Conservation (phyloP, 2,888 invertebrate genomes). For the Trachelus tabidus region DNA sequence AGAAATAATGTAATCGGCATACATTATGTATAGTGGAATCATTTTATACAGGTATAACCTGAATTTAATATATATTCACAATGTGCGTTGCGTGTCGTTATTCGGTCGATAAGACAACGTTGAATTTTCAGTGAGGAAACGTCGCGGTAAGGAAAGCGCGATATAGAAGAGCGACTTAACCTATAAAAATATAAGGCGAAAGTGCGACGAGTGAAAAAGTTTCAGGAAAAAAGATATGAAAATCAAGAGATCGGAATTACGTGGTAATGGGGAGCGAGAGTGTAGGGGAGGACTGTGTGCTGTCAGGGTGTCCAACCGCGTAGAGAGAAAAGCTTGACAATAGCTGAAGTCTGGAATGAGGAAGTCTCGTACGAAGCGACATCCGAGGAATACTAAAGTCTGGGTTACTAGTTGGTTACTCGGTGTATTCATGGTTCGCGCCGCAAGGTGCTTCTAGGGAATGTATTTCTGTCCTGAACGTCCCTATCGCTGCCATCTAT, state of each 20-base stretch:
- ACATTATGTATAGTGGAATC: neutral
- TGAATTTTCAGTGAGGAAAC: neutral
- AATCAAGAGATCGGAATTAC: neutral
- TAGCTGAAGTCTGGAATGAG: constrained; percentile 57
- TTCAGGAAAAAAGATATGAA: neutral
- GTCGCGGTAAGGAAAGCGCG: neutral
- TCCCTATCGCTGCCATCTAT: neutral
- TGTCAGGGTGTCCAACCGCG: constrained; percentile 10
- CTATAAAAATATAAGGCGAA: neutral
- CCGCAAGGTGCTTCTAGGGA: constrained; percentile 40
- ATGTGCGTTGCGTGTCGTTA: neutral
- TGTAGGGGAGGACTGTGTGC: neutral
- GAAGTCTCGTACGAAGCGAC: constrained; percentile 54
- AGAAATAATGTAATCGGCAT: neutral
- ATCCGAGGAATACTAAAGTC: constrained; percentile 61
- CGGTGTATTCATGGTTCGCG: constrained; percentile 46
- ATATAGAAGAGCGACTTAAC: neutral
- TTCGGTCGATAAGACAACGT: neutral
- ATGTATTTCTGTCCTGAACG: constrained; percentile 39
- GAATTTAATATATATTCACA: neutral
- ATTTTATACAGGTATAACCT: neutral
- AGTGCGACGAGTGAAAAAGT: constrained; percentile 5
- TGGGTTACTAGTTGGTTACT: constrained; percentile 55
- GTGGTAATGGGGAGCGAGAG: neutral
- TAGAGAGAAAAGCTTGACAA: constrained; percentile 44